These are phyloP conservation scores for Cisticola juncidis DNA, from an alignment of 2,113 vertebrate species.

Conservation along the genomic window DNA sequence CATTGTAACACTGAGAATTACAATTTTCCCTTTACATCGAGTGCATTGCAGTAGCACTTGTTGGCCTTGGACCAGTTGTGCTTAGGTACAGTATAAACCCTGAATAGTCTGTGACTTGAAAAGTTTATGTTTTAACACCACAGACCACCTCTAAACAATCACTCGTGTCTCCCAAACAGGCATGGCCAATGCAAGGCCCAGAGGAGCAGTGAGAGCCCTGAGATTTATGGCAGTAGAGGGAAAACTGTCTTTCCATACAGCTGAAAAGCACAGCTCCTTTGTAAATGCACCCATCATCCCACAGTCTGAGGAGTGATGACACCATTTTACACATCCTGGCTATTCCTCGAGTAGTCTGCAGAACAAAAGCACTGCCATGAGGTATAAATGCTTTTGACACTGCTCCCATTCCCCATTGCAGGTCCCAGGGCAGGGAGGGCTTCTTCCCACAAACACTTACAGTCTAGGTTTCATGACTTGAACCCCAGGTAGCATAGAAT, in stretches of 20 bases:
- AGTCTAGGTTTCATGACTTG: not conserved
- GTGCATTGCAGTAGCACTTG: not conserved
- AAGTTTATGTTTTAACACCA: not conserved
- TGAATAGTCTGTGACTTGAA: not conserved
- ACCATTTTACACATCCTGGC: not conserved
- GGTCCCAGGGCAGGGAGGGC: not conserved
- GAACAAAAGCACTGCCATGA: not conserved
- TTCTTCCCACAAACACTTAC: not conserved
- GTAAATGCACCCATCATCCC: not conserved
- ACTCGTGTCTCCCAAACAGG: not conserved
- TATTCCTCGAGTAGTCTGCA: not conserved
- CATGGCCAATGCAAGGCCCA: not conserved
- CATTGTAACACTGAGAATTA: not conserved
- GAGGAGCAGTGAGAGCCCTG: not conserved
- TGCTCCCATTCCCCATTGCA: not conserved
- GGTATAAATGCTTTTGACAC: not conserved
- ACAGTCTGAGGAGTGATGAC: not conserved
- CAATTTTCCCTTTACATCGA: not conserved
- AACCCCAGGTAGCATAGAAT: not conserved
- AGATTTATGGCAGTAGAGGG: not conserved
- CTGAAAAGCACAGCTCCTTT: not conserved
- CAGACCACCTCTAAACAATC: not conserved
- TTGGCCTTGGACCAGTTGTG: not conserved
- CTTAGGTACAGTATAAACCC: not conserved
- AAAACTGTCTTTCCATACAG: not conserved